Conservation (phyloP, 53 echinoderm and acorn worm genomes). For the Patiria pectinifera region DNA sequence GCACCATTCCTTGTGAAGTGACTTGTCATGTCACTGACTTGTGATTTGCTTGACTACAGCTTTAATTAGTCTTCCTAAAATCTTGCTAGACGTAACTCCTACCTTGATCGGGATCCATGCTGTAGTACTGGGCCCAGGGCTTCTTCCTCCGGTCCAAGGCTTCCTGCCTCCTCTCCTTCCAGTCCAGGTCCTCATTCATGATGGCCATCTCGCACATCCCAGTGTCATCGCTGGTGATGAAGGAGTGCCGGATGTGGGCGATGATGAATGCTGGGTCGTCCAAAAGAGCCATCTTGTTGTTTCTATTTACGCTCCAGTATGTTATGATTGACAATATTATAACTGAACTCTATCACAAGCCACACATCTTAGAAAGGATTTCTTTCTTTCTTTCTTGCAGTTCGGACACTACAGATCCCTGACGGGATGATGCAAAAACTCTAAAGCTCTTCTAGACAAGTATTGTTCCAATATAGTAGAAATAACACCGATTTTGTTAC, state of each 20-base stretch:
- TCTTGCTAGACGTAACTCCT: background rate
- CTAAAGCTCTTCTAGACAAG: background rate
- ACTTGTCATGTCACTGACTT: no score
- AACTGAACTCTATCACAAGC: background rate
- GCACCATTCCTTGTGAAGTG: no score
- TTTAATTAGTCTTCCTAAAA: background rate
- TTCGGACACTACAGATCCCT: background rate
- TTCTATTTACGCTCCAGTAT: no score
- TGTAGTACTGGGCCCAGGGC: slow-evolving; percentile 86
- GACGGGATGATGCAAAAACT: background rate
- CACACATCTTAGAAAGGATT: background rate
- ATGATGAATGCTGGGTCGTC: slow-evolving; percentile 98
- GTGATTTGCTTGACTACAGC: background rate
- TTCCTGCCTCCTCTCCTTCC: slow-evolving; percentile 83
- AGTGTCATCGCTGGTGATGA: slow-evolving; percentile 98
- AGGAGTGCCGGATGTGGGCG: slow-evolving; percentile 92
- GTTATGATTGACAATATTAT: background rate
- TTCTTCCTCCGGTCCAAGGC: slow-evolving; percentile 79
- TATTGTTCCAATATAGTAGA: background rate
- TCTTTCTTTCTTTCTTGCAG: no score
- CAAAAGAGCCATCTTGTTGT: slow-evolving; percentile 85
- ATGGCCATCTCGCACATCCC: slow-evolving; percentile 99
- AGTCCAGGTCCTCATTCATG: slow-evolving; percentile 97
- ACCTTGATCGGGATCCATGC: slow-evolving; percentile 89
- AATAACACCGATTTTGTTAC: background rate